Base-by-base conservation (phyloP, 2,113 vertebrate genomes). In the Eulemur rufifrons region DNA sequence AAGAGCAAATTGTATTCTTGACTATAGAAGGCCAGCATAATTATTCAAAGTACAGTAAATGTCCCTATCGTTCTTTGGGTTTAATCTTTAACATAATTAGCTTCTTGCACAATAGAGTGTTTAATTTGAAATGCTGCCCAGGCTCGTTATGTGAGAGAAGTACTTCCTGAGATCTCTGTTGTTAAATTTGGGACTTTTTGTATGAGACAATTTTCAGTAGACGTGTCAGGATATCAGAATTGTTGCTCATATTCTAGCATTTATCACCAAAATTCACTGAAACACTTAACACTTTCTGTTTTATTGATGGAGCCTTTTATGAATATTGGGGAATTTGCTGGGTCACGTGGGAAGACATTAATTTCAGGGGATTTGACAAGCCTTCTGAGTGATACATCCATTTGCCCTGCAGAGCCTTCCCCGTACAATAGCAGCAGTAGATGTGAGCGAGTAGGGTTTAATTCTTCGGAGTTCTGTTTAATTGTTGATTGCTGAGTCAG, bases 1-100 rank as follows among this genome's bases (percentile, higher is more conserved):
- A 98, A 98, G 97, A 98, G 97, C 91, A 98, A 96, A 96, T 97
- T 97, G 78, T 97, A 86, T 98, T 98, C 82, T 97, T 92, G 94
- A 96, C 66, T 98, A 78, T 92, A 78, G 91, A 98, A 98, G 97
- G 89, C 97, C 96, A 94, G 95, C 97, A 76, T 98, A 97, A 98
- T 98, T 98, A 97, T 97, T 93, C 95, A 95, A 98, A 98, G 97
- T 98, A 98, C 95, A 98, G 98, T 98, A 97, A 98, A 98, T 97
- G 96, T 97, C 98, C 97, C 97, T 98, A 97, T 98, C 98, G 98
- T 96, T 98, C 98, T 98, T 98, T 97, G 92, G 93, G 96, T 98
- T 98, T 98, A 98, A 98, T 98, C 98, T 98, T 98, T 98, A 96
- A 97, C 97, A 97, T 98, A 98, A 99, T 99, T 99, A 98, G 98